Conservation (phyloP, 1,140 invertebrate species). For the Protaetia brevitarsis region DNA sequence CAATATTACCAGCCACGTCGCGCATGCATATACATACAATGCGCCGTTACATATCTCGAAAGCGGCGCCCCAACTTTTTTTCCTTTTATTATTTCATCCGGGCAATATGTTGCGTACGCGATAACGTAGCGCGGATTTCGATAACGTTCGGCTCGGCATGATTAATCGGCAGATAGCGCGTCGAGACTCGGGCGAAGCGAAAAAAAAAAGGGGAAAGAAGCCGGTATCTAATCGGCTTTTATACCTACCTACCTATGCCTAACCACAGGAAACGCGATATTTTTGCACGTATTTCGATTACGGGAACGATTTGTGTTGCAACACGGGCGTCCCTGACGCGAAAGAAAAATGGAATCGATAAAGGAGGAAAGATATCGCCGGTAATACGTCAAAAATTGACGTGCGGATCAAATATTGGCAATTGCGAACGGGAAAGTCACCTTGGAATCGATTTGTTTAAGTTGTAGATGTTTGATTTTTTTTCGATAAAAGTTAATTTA, state of each 20-base stretch:
- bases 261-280: background rate
- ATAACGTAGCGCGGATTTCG: conserved; percentile 11
- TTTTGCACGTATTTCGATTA: background rate
- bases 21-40: background rate
- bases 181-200: background rate
- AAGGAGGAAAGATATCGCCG: too few species aligned
- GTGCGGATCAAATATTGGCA: too few species aligned
- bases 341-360: background rate
- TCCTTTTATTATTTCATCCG: background rate
- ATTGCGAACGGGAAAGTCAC: too few species aligned
- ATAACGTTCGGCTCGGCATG: conserved; percentile 1
- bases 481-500: too few species aligned
- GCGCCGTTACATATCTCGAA: background rate
- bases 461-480: too few species aligned
- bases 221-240: background rate
- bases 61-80: background rate
- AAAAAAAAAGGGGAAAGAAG: background rate
- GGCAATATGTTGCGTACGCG: conserved; percentile 17
- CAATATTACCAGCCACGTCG: too few species aligned
- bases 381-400: too few species aligned
- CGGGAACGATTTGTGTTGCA: background rate
- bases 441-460: too few species aligned
- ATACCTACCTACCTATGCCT: too few species aligned
- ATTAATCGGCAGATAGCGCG: background rate
- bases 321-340: background rate